Evolutionary conservation across 2,888 invertebrate species (phyloP).

Genomic region (Willowsia nigromaculata): DNA sequence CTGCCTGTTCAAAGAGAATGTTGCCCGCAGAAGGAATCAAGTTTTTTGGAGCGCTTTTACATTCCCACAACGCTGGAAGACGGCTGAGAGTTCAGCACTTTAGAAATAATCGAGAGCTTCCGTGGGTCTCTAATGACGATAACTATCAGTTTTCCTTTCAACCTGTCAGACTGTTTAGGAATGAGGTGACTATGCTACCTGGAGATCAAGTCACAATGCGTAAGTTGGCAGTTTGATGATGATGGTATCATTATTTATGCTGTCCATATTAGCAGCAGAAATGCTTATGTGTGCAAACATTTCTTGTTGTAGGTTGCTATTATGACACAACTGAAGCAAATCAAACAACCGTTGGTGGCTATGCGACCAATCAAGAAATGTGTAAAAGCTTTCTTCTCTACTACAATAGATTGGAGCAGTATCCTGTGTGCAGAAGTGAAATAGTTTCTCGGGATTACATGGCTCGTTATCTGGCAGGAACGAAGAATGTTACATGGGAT

Average conservation of each 20-base stretch:
- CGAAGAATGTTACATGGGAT: slow-evolving; percentile 26
- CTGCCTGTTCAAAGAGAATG: slow-evolving; percentile 25
- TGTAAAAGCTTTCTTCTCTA: neutral
- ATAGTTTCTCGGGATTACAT: neutral
- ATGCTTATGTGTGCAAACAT: neutral
- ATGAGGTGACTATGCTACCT: slow-evolving; percentile 54
- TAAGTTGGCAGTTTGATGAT: neutral
- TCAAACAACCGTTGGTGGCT: neutral
- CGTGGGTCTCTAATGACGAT: slow-evolving; percentile 85
- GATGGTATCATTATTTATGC: neutral
- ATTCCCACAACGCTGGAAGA: slow-evolving; percentile 84
- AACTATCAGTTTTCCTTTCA: slow-evolving; percentile 70
- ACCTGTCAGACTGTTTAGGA: slow-evolving; percentile 39
- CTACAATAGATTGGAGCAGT: neutral
- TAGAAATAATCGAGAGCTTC: slow-evolving; percentile 87
- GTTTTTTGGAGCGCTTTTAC: neutral
- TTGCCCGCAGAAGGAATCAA: slow-evolving; percentile 8
- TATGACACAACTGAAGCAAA: slow-evolving; percentile 1
- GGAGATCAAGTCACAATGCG: slow-evolving; percentile 73
- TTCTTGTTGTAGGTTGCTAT: neutral
- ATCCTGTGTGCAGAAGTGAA: slow-evolving; percentile 28
- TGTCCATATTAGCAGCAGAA: neutral
- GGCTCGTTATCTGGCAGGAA: neutral
- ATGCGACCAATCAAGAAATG: slow-evolving; percentile 2
- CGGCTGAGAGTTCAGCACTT: slow-evolving; percentile 89